Percentiles rank a stretch among this genome's conserved stretches.
phyloP scores from a whole-genome alignment of 1,140 invertebrate genomes.

The Vanessa tameamea region DNA sequence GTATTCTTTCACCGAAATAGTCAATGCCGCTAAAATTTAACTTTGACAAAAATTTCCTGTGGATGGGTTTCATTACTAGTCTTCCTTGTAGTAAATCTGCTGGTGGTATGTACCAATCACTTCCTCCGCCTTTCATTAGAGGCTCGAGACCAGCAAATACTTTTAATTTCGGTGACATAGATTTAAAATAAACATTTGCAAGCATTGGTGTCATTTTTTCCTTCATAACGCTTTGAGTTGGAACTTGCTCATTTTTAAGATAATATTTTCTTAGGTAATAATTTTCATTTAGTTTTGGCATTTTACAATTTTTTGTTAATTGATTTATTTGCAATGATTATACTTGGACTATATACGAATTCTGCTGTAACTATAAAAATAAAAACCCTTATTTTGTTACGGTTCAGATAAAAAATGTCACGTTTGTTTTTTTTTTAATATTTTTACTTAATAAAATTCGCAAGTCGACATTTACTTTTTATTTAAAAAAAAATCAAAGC shows the following conservation, averaged over 20 bases:
- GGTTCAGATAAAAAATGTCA: too few species aligned
- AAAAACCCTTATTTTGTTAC: too few species aligned
- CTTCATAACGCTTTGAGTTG: constrained; percentile 67
- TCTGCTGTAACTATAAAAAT: too few species aligned
- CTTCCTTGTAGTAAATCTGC: constrained; percentile 54
- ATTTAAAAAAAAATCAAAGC: too few species aligned
- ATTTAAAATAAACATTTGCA: constrained; percentile 67
- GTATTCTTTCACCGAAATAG: constrained; percentile 48
- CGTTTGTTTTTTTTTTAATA: too few species aligned
- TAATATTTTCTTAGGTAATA: constrained; percentile 65
- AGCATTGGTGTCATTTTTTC: constrained; percentile 59
- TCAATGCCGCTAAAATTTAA: constrained; percentile 57
- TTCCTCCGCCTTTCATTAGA: constrained; percentile 63
- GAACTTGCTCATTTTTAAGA: constrained; percentile 57
- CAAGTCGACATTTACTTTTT: too few species aligned
- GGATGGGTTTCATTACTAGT: constrained; percentile 56
- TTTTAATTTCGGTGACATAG: constrained; percentile 63
- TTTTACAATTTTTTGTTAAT: constrained; percentile 18
- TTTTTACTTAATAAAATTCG: too few species aligned
- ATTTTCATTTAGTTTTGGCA: constrained; percentile 61
- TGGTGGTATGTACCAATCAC: constrained; percentile 65
- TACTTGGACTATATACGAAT: too few species aligned
- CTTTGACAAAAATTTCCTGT: constrained; percentile 53
- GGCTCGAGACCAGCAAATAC: constrained; percentile 66
- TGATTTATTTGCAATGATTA: too few species aligned